Conservation (phyloP, 2,888 invertebrate genomes). For the Hofmannophila pseudospretella region DNA sequence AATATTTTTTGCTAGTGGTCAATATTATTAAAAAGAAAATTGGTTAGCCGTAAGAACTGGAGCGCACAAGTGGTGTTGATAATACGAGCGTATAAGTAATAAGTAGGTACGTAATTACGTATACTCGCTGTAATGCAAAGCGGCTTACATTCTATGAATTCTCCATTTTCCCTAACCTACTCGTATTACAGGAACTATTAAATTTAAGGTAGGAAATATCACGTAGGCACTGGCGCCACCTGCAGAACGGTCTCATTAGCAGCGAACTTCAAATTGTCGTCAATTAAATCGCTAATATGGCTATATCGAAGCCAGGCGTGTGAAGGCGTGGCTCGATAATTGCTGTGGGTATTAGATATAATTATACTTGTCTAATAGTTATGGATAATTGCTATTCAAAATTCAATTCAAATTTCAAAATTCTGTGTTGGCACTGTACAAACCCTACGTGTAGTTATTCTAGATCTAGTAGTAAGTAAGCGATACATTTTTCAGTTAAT, state of each 20-base stretch:
- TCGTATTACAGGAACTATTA: not conserved
- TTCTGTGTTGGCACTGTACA: too few relatives aligned
- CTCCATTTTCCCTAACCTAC: not conserved
- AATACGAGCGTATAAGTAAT: too few relatives aligned
- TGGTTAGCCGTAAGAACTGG: too few relatives aligned
- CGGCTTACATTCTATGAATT: not conserved
- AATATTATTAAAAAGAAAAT: too few relatives aligned
- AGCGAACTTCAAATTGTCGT: slow-evolving; percentile 39
- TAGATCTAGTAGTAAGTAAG: too few relatives aligned
- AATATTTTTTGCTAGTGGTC: too few relatives aligned
- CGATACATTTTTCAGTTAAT: too few relatives aligned
- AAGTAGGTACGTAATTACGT: too few relatives aligned
- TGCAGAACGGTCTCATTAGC: slow-evolving; percentile 39
- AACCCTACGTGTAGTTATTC: too few relatives aligned
- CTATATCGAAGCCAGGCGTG: slow-evolving; percentile 31
- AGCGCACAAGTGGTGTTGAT: too few relatives aligned
- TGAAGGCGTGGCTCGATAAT: slow-evolving; percentile 19
- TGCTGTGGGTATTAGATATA: slow-evolving; percentile 11
- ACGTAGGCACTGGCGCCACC: slow-evolving; percentile 36
- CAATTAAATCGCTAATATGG: slow-evolving; percentile 38
- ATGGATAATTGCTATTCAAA: slow-evolving; percentile 4
- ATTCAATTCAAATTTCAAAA: not conserved
- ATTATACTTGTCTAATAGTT: slow-evolving; percentile 8
- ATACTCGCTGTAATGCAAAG: too few relatives aligned
- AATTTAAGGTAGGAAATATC: slow-evolving; percentile 16